Evolutionary conservation across 2,888 invertebrate genomes (phyloP), one percentile per base, ranked within the genome.

Genomic region (Eupeodes latifasciatus): DNA sequence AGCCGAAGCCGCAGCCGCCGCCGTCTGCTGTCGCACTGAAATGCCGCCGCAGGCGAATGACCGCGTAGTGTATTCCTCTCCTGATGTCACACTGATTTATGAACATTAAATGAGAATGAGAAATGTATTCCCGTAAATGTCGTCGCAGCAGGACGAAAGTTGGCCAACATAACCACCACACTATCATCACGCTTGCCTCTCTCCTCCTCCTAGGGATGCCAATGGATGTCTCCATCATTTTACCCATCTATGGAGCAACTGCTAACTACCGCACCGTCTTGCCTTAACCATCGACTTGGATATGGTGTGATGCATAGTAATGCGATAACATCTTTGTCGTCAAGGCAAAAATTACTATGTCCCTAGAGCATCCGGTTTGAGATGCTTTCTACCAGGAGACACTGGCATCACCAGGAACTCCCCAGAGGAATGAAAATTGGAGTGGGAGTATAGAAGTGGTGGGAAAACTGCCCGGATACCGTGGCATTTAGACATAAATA

Each of bases 41-140:
- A 40, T 4, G 14, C 40, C 4, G 62, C 67, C 53, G 67, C 82
- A 89, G 85, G 84, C 85, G 83, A 90, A 81, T 85, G 89, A 88
- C 89, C 89, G 89, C 89, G 87, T 83, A 89, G 40, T 86, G 85
- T 83, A 89, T 85, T 80, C 85, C 80, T 66, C 80, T 66, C 14
- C 66, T 49, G n/a, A 9, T 85, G 89, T 74, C 81, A 83, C 81
- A 83, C 85, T 90, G 89, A 90, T 90, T 89, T 90, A 90, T 90
- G 89, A 86, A 87, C 81, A 85, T 82, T 79, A 85, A 83, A 79
- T 81, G 89, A 80, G 85, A 80, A 89, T 81, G 82, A 81, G 89
- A 64, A 84, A 75, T 81, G 81, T 71, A 76, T 85, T 85, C 71
- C 77, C 80, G 78, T 77, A 72, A 69, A 75, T 80, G 79, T 75